Evolutionary conservation across 2,797 vertebrate genomes (phyloP).

Genomic region (Amphiprion clarkii): DNA sequence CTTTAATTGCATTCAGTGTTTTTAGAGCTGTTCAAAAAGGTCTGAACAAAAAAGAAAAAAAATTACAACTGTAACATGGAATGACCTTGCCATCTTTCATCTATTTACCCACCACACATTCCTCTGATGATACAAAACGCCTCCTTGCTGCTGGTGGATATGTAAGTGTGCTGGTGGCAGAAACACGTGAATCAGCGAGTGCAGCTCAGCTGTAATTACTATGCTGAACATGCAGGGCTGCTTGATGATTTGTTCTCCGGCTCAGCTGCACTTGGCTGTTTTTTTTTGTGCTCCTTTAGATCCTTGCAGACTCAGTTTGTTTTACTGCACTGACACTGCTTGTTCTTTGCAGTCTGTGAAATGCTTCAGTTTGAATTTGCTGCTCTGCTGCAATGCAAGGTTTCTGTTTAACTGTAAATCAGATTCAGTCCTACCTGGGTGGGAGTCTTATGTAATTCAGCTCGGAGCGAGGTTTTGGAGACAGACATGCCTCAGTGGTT

Average conservation of each 20-base stretch:
- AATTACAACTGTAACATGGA: too few relatives aligned
- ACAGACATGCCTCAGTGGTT: slow-evolving; percentile 33
- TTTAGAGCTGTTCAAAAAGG: too few relatives aligned
- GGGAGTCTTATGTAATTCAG: slow-evolving; percentile 43
- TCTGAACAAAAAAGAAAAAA: too few relatives aligned
- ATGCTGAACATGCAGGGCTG: slow-evolving; percentile 45
- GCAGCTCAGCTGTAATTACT: slow-evolving; percentile 39
- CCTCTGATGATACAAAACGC: neutral
- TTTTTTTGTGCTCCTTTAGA: slow-evolving; percentile 5
- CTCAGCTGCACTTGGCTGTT: slow-evolving; percentile 22
- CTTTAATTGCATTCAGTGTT: too few relatives aligned
- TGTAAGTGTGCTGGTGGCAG: slow-evolving; percentile 21
- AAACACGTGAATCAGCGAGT: slow-evolving; percentile 21
- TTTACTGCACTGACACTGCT: neutral
- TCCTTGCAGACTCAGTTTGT: slow-evolving; percentile 5
- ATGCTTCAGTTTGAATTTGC: neutral
- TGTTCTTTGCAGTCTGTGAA: neutral
- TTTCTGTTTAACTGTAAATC: neutral
- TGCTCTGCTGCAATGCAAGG: neutral
- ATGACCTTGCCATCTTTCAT: too few relatives aligned
- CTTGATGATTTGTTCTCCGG: slow-evolving; percentile 19
- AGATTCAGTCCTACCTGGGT: slow-evolving; percentile 6
- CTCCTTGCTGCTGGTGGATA: slow-evolving; percentile 3
- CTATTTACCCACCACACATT: neutral
- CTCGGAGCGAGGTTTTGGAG: slow-evolving; percentile 25